phyloP scores from a whole-genome alignment of 2,888 invertebrate species.

The Alloplasta piceator region DNA sequence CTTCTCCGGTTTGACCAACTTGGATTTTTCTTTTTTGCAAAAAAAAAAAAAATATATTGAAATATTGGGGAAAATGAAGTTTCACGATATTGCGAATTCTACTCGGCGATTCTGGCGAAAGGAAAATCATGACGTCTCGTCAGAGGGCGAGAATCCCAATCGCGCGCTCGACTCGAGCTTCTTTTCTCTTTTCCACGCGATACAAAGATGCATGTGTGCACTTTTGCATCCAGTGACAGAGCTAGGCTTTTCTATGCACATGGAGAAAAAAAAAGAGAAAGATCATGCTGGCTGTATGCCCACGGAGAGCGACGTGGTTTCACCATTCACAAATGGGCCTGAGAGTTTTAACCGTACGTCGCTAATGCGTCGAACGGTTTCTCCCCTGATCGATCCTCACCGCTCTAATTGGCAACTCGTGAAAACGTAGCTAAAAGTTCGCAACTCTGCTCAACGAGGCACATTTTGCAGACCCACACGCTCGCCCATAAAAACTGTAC shows the following conservation, averaged over 20 bases:
- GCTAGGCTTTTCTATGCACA: constrained; percentile 39
- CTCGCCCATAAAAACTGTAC: not conserved
- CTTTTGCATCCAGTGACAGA: constrained; percentile 14
- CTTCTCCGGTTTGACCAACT: too few relatives aligned
- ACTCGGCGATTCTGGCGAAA: too few relatives aligned
- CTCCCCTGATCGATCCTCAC: constrained; percentile 73
- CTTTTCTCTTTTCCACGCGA: constrained; percentile 26
- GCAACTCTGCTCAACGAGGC: not conserved
- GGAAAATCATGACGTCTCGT: not conserved
- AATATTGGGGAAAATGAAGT: too few relatives aligned
- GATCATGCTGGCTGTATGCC: constrained; percentile 25
- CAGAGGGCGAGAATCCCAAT: constrained; percentile 17
- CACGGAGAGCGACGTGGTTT: constrained; percentile 53
- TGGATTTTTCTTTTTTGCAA: too few relatives aligned
- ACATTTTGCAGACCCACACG: not conserved
- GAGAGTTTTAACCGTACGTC: constrained; percentile 70
- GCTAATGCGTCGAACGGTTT: constrained; percentile 75
- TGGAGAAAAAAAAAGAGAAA: constrained; percentile 1
- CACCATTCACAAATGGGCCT: constrained; percentile 71
- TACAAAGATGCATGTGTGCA: not conserved
- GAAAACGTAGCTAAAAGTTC: constrained; percentile 68
- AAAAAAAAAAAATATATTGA: too few relatives aligned
- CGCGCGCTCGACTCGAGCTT: not conserved
- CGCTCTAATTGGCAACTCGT: constrained; percentile 76
- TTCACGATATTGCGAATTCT: too few relatives aligned